phyloP scores from a whole-genome alignment of 2,113 vertebrate species.

The Scomber japonicus region DNA sequence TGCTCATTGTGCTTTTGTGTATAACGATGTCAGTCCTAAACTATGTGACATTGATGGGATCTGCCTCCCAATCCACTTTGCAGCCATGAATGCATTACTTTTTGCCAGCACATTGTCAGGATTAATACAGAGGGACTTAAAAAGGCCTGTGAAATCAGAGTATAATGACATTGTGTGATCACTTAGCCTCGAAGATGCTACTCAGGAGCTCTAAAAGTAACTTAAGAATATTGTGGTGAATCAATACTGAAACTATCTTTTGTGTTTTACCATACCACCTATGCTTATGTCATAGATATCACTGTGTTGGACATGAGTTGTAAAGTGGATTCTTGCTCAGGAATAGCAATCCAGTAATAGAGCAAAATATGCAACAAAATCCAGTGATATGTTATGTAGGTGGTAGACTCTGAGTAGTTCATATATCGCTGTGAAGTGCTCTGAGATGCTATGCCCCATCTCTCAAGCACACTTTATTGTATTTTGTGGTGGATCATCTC shows the following conservation, averaged over 20 bases:
- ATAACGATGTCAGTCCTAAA: background rate
- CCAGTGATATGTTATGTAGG: slow-evolving; percentile 81
- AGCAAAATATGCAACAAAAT: slow-evolving; percentile 67
- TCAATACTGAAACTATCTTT: slow-evolving; percentile 88
- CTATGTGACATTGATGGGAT: background rate
- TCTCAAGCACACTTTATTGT: slow-evolving; percentile 54
- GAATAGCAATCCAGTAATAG: slow-evolving; percentile 60
- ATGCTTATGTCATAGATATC: slow-evolving; percentile 83
- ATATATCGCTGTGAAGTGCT: slow-evolving; percentile 84
- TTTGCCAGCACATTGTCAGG: slow-evolving; percentile 60
- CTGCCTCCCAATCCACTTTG: slow-evolving; percentile 31
- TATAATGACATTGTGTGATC: slow-evolving; percentile 76
- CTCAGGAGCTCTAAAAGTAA: slow-evolving; percentile 82
- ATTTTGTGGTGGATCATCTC: slow-evolving; percentile 47
- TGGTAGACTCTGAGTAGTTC: slow-evolving; percentile 83
- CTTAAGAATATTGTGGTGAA: slow-evolving; percentile 86
- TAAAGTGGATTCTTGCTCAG: slow-evolving; percentile 73
- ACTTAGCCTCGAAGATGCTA: slow-evolving; percentile 60
- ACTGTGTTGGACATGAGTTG: slow-evolving; percentile 66
- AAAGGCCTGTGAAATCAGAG: slow-evolving; percentile 71
- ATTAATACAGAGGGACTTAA: slow-evolving; percentile 62
- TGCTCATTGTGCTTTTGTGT: background rate
- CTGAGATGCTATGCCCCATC: slow-evolving; percentile 74
- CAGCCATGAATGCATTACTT: slow-evolving; percentile 51
- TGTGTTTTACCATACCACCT: slow-evolving; percentile 82